Evolutionary conservation across 2,797 vertebrate species (phyloP), one percentile per base, ranked within the genome.

Genomic region (Clamator glandarius): DNA sequence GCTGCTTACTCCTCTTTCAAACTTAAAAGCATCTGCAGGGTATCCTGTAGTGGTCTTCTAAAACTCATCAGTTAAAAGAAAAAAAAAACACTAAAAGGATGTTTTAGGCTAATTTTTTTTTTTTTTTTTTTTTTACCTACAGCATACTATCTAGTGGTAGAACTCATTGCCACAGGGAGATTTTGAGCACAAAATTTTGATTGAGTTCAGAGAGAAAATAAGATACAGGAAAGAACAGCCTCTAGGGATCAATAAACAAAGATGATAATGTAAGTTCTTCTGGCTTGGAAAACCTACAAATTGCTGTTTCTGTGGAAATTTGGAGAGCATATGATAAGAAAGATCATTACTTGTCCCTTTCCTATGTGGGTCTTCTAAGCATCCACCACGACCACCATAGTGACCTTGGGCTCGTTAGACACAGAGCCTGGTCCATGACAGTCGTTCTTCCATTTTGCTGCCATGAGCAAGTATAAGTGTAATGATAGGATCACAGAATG

Each of bases 311-410:
- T 7, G 3, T 54, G 89, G 86, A 76, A 89, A 73, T 46, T 14
- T 33, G 46, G 44, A 50, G 35, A 24, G 29, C 8, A 1, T 9
- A 17, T 39, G 35, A 33, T 19, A 35, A 19, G 66, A 11, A 46
- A 44, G 18, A 19, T 44, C 14, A 0, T 28, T 7, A 9, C 14
- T 24, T 36, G 24, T 50, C 16, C 14, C 29, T 42, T 75, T 35
- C 54, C 59, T 35, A 2, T 26, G 0, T 5, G 14, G 5, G 1
- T 61, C 87, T 36, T 15, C 25, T 12, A 3, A 61, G 42, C 2
- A 18, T 11, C 52, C 3, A 3, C 52, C 59, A 9, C 19, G 63
- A 16, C 15, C n/a, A 9, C 55, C 33, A n/a, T 2, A 50, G 29
- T 3, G 44, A 29, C 42, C 50, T 17, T 7, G 50, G 54, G 39